Base-by-base conservation (phyloP, 2,797 vertebrate genomes). In the Liparis tanakae region DNA sequence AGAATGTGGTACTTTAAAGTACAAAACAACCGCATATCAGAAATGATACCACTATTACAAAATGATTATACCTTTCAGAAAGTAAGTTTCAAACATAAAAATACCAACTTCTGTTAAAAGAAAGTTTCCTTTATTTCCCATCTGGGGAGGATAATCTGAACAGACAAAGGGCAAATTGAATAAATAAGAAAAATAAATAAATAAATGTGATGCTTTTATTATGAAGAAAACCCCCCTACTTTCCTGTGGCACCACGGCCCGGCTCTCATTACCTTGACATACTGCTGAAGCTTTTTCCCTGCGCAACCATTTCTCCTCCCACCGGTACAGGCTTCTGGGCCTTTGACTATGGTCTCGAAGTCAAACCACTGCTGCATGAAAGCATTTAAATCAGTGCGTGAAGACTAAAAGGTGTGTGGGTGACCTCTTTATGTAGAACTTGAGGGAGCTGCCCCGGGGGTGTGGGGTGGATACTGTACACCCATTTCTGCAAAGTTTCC, bases 301-400 rank as follows among this genome's bases (percentile, higher is more conserved):
- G 89, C 81, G 82, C 91, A 90, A 88, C 79, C 73, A 74, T 87
- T 86, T 88, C 87, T 84, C 87, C 87, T 90, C 82, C 88, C 81
- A 82, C 74, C 67, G 81, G 67, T 62, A 7, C 74, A 89, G 86
- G 88, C 90, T 81, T 81, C 61, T 76, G 64, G 86, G 90, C 87
- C 88, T 89, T 80, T 80, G 72, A 78, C 65, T 84, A 34, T 71
- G 74, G 78, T 87, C 76, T 87, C n/a, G n/a, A 82, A 87, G 87
- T 87, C 87, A 83, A 89, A 87, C 86, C 70, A 79, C 83, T 69
- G 65, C 81, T 83, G 80, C 84, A 85, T 54, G 12, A 73, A 88
- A 88, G 78, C 80, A 61, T 87, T 86, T 61, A 69, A 80, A 82
- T 77, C 61, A 70, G 37, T 76, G 68, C 66, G 37, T 80, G 58